phyloP scores from a whole-genome alignment of 2,797 vertebrate genomes.

The Phalloptychus januarius region DNA sequence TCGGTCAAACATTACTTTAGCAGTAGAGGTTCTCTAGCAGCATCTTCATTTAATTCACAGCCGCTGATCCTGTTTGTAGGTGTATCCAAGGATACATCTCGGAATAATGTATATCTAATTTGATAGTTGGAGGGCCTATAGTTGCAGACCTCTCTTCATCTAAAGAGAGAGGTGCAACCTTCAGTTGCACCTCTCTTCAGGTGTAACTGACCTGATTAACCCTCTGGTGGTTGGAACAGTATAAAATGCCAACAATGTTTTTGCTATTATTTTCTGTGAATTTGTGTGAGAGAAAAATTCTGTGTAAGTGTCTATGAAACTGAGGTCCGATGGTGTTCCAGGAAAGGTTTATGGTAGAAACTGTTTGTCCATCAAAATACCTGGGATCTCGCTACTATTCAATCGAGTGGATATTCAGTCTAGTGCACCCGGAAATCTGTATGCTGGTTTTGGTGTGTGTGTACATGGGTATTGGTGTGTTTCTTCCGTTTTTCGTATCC shows the following conservation, averaged over 20 bases:
- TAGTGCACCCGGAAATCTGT: conserved; percentile 36
- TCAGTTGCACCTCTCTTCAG: too few relatives aligned
- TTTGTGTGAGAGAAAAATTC: conserved; percentile 46
- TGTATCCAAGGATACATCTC: too few relatives aligned
- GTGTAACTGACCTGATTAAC: not conserved
- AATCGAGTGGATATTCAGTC: conserved; percentile 14
- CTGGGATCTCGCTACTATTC: conserved; percentile 17
- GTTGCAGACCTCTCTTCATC: not conserved
- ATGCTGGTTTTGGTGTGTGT: conserved; percentile 13
- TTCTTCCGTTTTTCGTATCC: conserved; percentile 46
- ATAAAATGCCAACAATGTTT: not conserved
- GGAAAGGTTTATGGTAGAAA: conserved; percentile 59
- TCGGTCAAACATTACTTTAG: not conserved
- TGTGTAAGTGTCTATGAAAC: conserved; percentile 63
- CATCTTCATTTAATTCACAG: not conserved
- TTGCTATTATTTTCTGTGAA: conserved; percentile 4
- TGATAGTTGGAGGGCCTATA: not conserved
- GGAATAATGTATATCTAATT: not conserved
- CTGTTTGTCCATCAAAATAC: conserved; percentile 54
- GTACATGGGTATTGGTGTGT: conserved; percentile 28
- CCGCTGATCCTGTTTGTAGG: not conserved
- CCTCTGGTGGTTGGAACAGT: not conserved
- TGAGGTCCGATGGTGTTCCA: conserved; percentile 48
- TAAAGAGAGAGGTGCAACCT: too few relatives aligned
- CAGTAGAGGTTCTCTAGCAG: not conserved